Conservation (phyloP, 2,113 vertebrate species). For the Phyllostomus discolor region DNA sequence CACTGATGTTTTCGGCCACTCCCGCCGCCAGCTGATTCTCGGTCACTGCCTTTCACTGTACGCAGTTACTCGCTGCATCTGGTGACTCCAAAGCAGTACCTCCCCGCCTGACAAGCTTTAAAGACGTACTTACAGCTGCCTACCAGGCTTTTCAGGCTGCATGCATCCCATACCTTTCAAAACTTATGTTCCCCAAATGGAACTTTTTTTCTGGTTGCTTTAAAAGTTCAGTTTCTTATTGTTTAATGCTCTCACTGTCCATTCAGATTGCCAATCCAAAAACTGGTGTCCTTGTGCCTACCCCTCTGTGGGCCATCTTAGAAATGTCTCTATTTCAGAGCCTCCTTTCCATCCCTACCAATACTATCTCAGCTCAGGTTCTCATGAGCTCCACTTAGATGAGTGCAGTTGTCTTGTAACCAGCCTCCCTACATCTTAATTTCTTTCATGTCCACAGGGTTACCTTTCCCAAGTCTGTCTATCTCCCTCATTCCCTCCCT, state of each 20-base stretch:
- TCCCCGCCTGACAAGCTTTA: neutral
- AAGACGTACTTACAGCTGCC: neutral
- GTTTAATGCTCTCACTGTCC: neutral
- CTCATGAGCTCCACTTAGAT: neutral
- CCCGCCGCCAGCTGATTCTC: neutral
- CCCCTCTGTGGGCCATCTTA: neutral
- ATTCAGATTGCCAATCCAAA: neutral
- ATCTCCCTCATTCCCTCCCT: neutral
- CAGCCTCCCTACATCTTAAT: neutral
- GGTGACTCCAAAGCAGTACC: neutral
- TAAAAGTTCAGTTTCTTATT: neutral
- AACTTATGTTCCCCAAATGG: neutral
- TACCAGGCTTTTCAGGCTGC: neutral
- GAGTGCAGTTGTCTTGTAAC: neutral
- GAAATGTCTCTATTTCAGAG: neutral
- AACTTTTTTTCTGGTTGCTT: neutral
- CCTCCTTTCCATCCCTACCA: neutral
- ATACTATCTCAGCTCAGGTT: neutral
- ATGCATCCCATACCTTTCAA: neutral
- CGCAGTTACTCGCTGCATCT: neutral
- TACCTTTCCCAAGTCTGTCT: neutral
- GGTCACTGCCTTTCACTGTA: neutral
- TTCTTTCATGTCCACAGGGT: neutral
- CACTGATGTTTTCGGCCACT: neutral
- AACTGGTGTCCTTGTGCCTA: neutral